Evolutionary conservation across 2,113 vertebrate genomes (phyloP).

Genomic region (Tragulus kanchil): DNA sequence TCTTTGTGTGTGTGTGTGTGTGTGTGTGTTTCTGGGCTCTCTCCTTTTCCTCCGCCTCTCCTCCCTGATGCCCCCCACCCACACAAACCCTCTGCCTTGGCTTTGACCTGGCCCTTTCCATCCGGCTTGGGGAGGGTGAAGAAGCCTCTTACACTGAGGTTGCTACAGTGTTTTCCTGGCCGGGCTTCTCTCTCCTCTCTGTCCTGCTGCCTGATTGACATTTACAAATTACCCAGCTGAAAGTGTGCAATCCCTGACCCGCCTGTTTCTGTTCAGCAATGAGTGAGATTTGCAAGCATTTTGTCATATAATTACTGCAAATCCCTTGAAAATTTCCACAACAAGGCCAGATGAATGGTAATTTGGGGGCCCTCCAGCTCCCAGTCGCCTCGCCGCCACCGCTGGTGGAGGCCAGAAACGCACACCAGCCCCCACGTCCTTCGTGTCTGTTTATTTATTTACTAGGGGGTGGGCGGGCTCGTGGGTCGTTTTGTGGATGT

Average conservation of each 20-base stretch:
- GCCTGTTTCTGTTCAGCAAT: slow-evolving; percentile 97
- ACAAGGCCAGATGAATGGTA: slow-evolving; percentile 94
- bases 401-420: slow-evolving; percentile 84
- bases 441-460: slow-evolving; percentile 42
- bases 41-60: background rate
- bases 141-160: background rate
- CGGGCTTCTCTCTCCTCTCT: slow-evolving; percentile 89
- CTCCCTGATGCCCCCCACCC: too few species aligned
- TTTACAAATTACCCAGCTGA: slow-evolving; percentile 99
- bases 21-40: background rate
- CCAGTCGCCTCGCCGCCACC: slow-evolving; percentile 83
- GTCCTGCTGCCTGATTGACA: slow-evolving; percentile 97
- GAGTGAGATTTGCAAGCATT: slow-evolving; percentile 97
- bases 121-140: slow-evolving; percentile 24
- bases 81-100: background rate
- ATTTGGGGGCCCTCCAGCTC: slow-evolving; percentile 91
- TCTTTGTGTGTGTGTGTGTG: background rate
- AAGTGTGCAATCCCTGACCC: slow-evolving; percentile 98
- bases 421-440: slow-evolving; percentile 82
- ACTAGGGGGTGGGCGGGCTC: background rate
- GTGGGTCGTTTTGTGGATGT: slow-evolving; percentile 76
- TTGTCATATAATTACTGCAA: slow-evolving; percentile 99
- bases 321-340: slow-evolving; percentile 98
- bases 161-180: slow-evolving; percentile 58
- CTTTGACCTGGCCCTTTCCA: slow-evolving; percentile 25